Evolutionary conservation across 2,888 invertebrate genomes (phyloP).

Genomic region (Leucania comma): DNA sequence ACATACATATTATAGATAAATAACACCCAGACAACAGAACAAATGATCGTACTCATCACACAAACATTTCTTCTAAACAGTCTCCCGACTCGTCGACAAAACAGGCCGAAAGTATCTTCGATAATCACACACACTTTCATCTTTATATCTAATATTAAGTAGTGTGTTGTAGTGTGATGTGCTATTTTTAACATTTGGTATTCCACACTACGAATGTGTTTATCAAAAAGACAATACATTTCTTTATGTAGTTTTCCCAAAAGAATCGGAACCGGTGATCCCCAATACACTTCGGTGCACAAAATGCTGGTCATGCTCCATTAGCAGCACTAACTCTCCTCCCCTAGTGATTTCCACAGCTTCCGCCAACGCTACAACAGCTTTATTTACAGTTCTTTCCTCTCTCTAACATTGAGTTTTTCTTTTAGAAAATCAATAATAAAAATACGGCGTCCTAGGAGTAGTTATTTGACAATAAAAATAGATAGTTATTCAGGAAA

Average conservation of each 20-base stretch:
- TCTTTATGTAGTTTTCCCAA: neutral
- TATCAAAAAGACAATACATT: constrained; percentile 1
- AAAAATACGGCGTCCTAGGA: neutral
- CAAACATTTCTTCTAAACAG: too few relatives aligned
- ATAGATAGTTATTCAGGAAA: neutral
- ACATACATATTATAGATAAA: too few relatives aligned
- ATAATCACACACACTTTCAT: too few relatives aligned
- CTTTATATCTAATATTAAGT: too few relatives aligned
- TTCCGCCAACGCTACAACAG: constrained; percentile 22
- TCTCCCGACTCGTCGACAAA: too few relatives aligned
- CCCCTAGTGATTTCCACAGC: constrained; percentile 37
- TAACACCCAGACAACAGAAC: too few relatives aligned
- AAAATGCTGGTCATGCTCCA: constrained; percentile 52
- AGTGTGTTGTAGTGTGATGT: too few relatives aligned
- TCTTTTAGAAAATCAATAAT: constrained; percentile 20
- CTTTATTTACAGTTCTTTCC: constrained; percentile 44
- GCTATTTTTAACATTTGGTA: neutral
- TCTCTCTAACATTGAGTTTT: neutral
- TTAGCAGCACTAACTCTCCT: constrained; percentile 27
- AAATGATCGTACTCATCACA: too few relatives aligned
- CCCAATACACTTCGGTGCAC: constrained; percentile 20
- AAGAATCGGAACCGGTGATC: neutral
- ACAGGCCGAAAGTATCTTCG: too few relatives aligned
- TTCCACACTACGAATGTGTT: neutral
- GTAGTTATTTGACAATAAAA: constrained; percentile 9